phyloP scores from a whole-genome alignment of 2,888 invertebrate species.

The Pollenia amentaria region DNA sequence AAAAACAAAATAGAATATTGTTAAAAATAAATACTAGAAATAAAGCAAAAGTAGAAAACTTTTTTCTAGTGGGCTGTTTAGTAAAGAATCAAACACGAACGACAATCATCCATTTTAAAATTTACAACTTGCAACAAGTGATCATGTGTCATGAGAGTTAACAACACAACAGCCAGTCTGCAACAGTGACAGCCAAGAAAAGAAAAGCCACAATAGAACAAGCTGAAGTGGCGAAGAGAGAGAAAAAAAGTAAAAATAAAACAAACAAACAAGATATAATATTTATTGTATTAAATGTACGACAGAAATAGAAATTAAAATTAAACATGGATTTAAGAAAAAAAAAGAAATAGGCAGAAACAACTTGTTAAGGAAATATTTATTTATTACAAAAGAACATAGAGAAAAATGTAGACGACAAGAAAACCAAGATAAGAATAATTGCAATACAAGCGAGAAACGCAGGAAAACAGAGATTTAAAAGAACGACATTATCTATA shows the following conservation, averaged over 20 bases:
- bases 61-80: background rate
- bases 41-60: background rate
- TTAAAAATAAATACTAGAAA: background rate
- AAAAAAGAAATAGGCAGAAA: constrained; percentile 13
- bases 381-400: constrained; percentile 38
- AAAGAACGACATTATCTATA: background rate
- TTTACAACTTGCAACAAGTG: constrained; percentile 45
- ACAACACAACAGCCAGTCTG: constrained; percentile 8
- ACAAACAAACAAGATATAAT: background rate
- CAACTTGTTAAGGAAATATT: constrained; percentile 64
- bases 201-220: background rate
- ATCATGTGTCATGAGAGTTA: constrained; percentile 6
- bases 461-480: background rate
- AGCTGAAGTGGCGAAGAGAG: background rate
- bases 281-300: constrained; percentile 8
- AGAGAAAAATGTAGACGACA: background rate
- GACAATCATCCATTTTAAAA: background rate
- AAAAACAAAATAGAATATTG: too few species aligned
- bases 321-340: constrained; percentile 24
- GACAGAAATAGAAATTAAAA: constrained; percentile 65
- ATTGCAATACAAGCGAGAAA: constrained; percentile 12
- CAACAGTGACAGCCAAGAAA: constrained; percentile 17
- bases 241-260: background rate
- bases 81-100: background rate
- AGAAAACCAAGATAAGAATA: constrained; percentile 29